Percentiles rank a stretch among this genome's conserved stretches.
These are phyloP conservation scores for Acanthopleura granulata DNA, from an alignment of 2,888 invertebrate genomes.

Conservation along the genomic window DNA sequence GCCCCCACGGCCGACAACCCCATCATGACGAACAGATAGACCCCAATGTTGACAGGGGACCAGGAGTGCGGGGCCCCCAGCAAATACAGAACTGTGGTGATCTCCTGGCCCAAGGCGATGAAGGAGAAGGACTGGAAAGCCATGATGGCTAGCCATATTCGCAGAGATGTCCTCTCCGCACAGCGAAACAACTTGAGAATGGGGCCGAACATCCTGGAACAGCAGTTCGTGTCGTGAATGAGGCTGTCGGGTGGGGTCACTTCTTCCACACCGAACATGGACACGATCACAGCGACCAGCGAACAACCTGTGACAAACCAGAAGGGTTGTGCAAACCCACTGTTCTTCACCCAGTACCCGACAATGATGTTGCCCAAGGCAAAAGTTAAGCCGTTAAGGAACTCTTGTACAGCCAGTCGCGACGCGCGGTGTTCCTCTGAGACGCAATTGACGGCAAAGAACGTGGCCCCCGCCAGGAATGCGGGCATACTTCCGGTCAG, in stretches of 20 bases:
- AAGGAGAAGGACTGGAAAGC: slow-evolving; percentile 66
- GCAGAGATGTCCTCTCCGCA: slow-evolving; percentile 53
- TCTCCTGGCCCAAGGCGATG: slow-evolving; percentile 67
- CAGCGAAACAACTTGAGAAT: slow-evolving; percentile 56
- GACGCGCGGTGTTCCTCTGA: slow-evolving; percentile 52
- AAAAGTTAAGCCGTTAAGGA: slow-evolving; percentile 60
- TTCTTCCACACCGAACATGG: slow-evolving; percentile 60
- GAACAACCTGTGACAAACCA: slow-evolving; percentile 64
- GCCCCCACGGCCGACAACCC: slow-evolving; percentile 57
- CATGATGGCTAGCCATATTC: slow-evolving; percentile 65
- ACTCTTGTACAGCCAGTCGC: slow-evolving; percentile 57
- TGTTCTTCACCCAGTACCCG: slow-evolving; percentile 59
- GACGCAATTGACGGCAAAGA: slow-evolving; percentile 58
- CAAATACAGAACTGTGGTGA: slow-evolving; percentile 63
- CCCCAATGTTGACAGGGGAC: slow-evolving; percentile 55
- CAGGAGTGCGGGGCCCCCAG: slow-evolving; percentile 53
- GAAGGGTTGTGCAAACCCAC: slow-evolving; percentile 62
- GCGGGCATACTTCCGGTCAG: slow-evolving; percentile 62
- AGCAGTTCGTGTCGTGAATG: slow-evolving; percentile 49
- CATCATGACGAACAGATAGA: slow-evolving; percentile 59
- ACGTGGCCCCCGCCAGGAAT: slow-evolving; percentile 58
- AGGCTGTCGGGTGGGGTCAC: slow-evolving; percentile 27
- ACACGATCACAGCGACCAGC: slow-evolving; percentile 55
- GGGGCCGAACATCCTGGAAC: slow-evolving; percentile 56
- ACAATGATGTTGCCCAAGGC: slow-evolving; percentile 62